phyloP scores from a whole-genome alignment of 1,140 invertebrate genomes.

The Leptinotarsa undecemlineata region DNA sequence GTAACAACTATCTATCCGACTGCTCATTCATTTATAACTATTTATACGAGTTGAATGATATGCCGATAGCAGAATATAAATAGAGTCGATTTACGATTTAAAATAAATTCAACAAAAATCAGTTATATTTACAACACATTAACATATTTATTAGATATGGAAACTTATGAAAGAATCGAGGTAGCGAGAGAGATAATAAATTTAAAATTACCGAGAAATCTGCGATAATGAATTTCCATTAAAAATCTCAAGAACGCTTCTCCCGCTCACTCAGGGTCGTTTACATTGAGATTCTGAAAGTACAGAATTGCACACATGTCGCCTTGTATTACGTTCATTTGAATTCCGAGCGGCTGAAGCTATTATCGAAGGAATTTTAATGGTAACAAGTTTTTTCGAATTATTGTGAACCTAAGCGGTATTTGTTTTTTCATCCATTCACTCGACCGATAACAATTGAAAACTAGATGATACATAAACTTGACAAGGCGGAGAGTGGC shows the following conservation, averaged over 20 bases:
- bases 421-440: not conserved
- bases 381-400: slow-evolving; percentile 6
- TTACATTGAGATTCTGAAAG: slow-evolving; percentile 15
- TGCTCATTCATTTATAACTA: not conserved
- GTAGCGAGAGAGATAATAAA: not conserved
- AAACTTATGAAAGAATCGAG: not conserved
- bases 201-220: slow-evolving; percentile 20
- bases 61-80: no score
- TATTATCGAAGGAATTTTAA: slow-evolving; percentile 11
- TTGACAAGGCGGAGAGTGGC: not conserved
- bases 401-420: not conserved
- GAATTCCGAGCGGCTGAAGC: slow-evolving; percentile 9
- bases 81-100: no score
- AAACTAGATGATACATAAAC: not conserved
- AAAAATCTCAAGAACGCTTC: slow-evolving; percentile 21
- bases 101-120: no score
- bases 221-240: slow-evolving; percentile 18
- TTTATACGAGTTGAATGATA: not conserved
- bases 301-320: slow-evolving; percentile 22
- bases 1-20: no score
- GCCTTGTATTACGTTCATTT: slow-evolving; percentile 14
- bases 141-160: not conserved
- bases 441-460: not conserved
- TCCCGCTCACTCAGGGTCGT: slow-evolving; percentile 9
- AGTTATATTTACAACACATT: not conserved